Conservation (phyloP, 2,113 vertebrate species). For the Tenebrosternarchus preto region DNA sequence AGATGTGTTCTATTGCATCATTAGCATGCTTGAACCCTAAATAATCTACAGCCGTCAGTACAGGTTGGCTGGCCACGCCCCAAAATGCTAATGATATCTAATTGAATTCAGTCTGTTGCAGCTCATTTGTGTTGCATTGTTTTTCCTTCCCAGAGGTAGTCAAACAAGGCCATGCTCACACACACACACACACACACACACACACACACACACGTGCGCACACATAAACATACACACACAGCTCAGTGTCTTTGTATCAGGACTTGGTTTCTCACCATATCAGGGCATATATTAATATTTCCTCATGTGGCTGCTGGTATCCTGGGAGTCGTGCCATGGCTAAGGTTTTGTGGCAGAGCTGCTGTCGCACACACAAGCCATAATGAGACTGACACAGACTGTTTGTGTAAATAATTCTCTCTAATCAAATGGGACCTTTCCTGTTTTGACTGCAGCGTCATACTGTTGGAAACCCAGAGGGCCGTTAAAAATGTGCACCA, state of each 20-base stretch:
- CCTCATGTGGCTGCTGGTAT: constrained; percentile 31
- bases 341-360: constrained; percentile 16
- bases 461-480: constrained; percentile 33
- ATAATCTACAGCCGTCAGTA: constrained; percentile 1
- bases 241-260: constrained; percentile 2
- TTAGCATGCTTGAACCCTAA: background rate
- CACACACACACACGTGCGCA: background rate
- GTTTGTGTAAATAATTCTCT: constrained; percentile 59
- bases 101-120: constrained; percentile 36
- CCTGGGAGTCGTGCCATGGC: constrained; percentile 48
- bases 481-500: constrained; percentile 37
- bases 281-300: constrained; percentile 48
- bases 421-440: constrained; percentile 51
- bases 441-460: constrained; percentile 42
- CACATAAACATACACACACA: background rate
- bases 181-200: constrained; percentile 4
- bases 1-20: background rate
- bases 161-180: constrained; percentile 5
- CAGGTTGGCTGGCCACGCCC: background rate
- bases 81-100: constrained; percentile 33
- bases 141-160: background rate
- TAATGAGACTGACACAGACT: constrained; percentile 46
- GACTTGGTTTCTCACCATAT: constrained; percentile 8
- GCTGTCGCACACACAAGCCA: constrained; percentile 32
- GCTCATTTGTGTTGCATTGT: constrained; percentile 1